Conservation (phyloP, 1,140 invertebrate species). For the Sarcophaga peregrina region DNA sequence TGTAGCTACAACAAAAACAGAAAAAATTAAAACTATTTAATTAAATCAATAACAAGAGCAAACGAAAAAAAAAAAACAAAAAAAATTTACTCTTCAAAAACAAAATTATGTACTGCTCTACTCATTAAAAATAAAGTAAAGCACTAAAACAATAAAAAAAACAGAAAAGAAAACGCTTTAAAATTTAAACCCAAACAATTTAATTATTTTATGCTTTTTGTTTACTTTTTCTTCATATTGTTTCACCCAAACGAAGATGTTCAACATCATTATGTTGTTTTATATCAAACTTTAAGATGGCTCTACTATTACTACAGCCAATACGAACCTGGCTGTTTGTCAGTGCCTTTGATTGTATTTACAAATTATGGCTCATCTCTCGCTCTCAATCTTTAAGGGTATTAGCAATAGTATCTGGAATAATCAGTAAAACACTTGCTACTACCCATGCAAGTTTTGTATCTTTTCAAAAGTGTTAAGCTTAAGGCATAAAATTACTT, state of each 20-base stretch:
- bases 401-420: too few species aligned
- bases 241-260: neutral
- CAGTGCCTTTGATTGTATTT: neutral
- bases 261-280: neutral
- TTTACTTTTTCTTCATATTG: neutral
- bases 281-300: neutral
- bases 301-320: neutral
- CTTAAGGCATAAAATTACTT: neutral
- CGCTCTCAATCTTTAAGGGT: too few species aligned
- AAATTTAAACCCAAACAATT: neutral
- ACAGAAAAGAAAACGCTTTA: neutral
- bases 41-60: slow-evolving; percentile 24
- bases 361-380: too few species aligned
- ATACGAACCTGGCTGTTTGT: neutral
- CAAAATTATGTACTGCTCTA: neutral
- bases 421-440: neutral
- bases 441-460: neutral
- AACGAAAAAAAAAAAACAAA: neutral
- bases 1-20: neutral
- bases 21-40: neutral
- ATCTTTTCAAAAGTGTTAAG: neutral
- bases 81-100: neutral
- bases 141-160: neutral
- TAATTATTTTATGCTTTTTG: neutral
- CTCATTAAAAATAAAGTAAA: neutral